Conservation (phyloP, 2,113 vertebrate species). For the Acrocephalus kingi region DNA sequence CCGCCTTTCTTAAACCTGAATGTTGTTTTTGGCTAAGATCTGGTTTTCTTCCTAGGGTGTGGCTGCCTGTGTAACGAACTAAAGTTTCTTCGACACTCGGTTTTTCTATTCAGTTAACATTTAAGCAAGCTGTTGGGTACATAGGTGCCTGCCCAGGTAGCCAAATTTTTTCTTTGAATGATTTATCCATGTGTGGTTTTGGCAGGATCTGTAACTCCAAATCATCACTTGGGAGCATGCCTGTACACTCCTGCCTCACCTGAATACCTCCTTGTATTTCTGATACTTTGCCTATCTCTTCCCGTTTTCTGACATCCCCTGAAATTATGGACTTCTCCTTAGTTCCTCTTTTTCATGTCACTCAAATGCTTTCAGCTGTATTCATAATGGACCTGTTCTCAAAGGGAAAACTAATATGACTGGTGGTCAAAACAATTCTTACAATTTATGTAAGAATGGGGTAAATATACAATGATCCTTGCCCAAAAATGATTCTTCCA, state of each 20-base stretch:
- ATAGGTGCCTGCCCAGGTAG: neutral
- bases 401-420: neutral
- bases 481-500: neutral
- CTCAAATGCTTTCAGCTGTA: neutral
- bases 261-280: neutral
- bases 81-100: neutral
- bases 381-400: neutral
- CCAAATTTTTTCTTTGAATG: neutral
- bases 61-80: neutral
- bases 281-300: neutral
- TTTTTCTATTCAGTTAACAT: neutral
- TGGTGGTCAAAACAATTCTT: neutral
- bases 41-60: neutral
- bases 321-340: neutral
- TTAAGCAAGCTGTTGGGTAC: neutral
- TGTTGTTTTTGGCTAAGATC: neutral
- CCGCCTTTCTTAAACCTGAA: neutral
- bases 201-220: neutral
- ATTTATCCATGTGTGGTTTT: rapidly evolving
- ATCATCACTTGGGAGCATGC: rapidly evolving
- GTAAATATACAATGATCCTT: neutral
- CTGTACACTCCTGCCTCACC: neutral
- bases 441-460: neutral
- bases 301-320: neutral
- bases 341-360: neutral